A percentile compares a stretch with the other conserved stretches of the same genome.
Evolutionary conservation across 2,888 invertebrate species (phyloP).

Genomic region (Lingula anatina): DNA sequence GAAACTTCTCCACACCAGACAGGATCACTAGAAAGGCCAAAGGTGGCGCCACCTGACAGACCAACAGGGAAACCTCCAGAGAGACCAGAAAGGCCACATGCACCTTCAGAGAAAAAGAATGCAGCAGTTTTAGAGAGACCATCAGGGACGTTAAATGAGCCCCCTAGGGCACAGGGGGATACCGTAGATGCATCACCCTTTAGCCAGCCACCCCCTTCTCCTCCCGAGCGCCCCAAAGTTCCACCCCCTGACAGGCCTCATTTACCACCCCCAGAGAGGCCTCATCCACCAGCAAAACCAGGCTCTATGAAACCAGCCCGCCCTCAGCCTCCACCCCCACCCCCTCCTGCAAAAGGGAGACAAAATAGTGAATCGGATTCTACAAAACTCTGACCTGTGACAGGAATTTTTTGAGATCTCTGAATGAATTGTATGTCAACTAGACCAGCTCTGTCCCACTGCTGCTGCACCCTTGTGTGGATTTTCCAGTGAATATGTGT

Average conservation of each 20-base stretch:
- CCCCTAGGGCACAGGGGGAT: background rate
- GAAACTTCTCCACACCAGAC: slow-evolving; percentile 11
- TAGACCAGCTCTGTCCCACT: too few species aligned
- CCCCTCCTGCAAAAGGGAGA: slow-evolving; percentile 28
- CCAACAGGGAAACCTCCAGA: background rate
- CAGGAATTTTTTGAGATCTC: too few species aligned
- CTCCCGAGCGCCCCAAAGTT: slow-evolving; percentile 29
- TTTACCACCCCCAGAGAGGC: slow-evolving; percentile 11
- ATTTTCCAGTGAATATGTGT: too few species aligned
- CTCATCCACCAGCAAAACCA: slow-evolving; percentile 16
- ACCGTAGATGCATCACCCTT: slow-evolving; percentile 3
- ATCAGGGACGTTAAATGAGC: background rate
- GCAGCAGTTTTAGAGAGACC: background rate
- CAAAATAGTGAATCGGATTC: too few species aligned
- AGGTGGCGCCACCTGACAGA: background rate
- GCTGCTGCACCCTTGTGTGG: too few species aligned
- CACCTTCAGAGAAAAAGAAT: background rate
- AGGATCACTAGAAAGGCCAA: slow-evolving; percentile 6
- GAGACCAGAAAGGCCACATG: background rate
- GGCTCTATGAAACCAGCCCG: slow-evolving; percentile 21
- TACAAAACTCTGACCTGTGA: too few species aligned
- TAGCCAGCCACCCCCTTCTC: too few species aligned
- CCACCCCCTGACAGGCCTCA: slow-evolving; percentile 16
- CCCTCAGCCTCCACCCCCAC: slow-evolving; percentile 32
- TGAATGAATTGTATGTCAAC: too few species aligned